phyloP scores from a whole-genome alignment of 2,888 invertebrate genomes.

The Acleris sparsana region DNA sequence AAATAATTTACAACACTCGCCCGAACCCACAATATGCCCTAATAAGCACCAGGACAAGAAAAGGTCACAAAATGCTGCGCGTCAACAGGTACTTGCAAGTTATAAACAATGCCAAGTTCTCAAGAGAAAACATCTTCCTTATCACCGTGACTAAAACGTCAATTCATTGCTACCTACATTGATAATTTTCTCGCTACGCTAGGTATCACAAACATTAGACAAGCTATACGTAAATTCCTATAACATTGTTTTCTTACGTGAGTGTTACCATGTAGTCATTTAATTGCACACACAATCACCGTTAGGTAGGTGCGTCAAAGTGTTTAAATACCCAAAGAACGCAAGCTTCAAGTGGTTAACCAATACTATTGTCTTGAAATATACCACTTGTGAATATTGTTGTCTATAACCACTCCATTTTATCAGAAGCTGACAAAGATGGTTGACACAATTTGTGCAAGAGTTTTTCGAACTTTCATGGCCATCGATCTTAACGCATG shows the following conservation, averaged over 20 bases:
- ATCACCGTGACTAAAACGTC: neutral
- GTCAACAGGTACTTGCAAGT: neutral
- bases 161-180: neutral
- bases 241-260: too few relatives aligned
- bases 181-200: neutral
- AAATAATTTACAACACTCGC: slow-evolving; percentile 51
- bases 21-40: slow-evolving; percentile 26
- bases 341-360: too few relatives aligned
- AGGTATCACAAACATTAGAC: neutral
- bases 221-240: too few relatives aligned
- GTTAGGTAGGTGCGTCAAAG: too few relatives aligned
- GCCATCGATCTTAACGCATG: neutral
- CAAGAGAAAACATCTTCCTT: neutral
- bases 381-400: slow-evolving; percentile 1
- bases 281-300: too few relatives aligned
- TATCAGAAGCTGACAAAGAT: neutral
- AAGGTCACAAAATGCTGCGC: neutral
- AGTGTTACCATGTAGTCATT: too few relatives aligned
- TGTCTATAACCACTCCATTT: slow-evolving; percentile 10
- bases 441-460: slow-evolving; percentile 1
- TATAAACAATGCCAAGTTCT: neutral
- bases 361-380: neutral
- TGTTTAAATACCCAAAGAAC: too few relatives aligned
- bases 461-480: neutral
- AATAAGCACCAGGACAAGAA: neutral